Base-by-base conservation (phyloP, 2,888 invertebrate species). In the Drosophila falleni region DNA sequence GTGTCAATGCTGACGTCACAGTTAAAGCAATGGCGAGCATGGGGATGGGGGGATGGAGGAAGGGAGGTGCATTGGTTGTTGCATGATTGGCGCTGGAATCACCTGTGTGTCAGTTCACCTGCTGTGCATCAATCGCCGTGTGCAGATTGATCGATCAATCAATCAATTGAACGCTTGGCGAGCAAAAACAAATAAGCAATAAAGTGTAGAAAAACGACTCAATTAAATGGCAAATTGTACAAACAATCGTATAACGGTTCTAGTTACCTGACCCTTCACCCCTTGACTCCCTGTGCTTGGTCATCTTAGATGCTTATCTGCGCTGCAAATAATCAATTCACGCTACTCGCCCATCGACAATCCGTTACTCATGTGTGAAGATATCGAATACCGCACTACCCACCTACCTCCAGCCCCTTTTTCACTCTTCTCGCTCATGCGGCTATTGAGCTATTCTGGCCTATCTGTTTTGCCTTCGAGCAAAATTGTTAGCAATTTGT, bases 1-100 rank as follows among this genome's bases (percentile, higher is more conserved):
- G 80, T 88, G 86, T 80, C 88, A 82, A 51, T 55, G 78, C 74
- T 83, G 82, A 89, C 89, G 89, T 89, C 89, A 89, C 76, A 59
- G 16, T 13, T 46, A 29, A 19, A 44, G 29, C 3, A n/a, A 42
- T 15, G n/a, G n/a, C n/a, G n/a, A n/a, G n/a, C n/a, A n/a, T 3
- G 13, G 15, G 16, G n/a, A 31, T 5, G 16, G 3, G 16, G 1
- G 15, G 1, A 2, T 2, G n/a, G 39, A 2, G 19, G 2, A 19
- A 2, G 19, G 19, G 19, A 19, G 15, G 8, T 41, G 31, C 16
- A 9, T 5, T 15, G 42, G n/a, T 19, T 11, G 26, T 35, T 16
- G 19, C 51, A 46, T 46, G 44, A 50, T 35, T 46, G 44, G 8
- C n/a, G n/a, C 5, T 19, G 16, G 16, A n/a, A 5, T 26, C 26